A percentile compares a stretch with the other conserved stretches of the same genome.
Evolutionary conservation across 2,888 invertebrate species (phyloP).

Genomic region (Syritta pipiens): DNA sequence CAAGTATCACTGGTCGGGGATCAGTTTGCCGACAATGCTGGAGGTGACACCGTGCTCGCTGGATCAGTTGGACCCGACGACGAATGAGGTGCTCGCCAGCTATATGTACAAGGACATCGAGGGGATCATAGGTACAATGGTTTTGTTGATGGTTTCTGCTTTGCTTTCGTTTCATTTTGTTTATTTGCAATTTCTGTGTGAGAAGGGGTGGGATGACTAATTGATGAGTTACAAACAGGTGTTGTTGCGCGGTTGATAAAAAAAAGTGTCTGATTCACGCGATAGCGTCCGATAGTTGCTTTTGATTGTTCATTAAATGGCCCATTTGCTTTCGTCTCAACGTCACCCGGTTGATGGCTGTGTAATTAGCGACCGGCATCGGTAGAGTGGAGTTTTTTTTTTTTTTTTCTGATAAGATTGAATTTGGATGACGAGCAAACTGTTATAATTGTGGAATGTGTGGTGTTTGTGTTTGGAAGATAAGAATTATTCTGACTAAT

Average conservation of each 20-base stretch:
- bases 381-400: too few species aligned
- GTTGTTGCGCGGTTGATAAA: not conserved
- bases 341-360: too few species aligned
- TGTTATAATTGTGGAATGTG: not conserved
- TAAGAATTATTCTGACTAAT: not conserved
- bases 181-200: too few species aligned
- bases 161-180: conserved; percentile 45
- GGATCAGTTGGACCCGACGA: conserved; percentile 94
- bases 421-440: not conserved
- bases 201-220: conserved; percentile 8
- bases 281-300: not conserved
- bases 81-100: conserved; percentile 88
- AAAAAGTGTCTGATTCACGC: conserved; percentile 17
- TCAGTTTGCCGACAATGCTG: conserved; percentile 90
- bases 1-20: conserved; percentile 98
- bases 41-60: conserved; percentile 96
- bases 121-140: conserved; percentile 82
- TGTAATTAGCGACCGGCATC: too few species aligned
- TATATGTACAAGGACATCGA: conserved; percentile 93
- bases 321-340: not conserved
- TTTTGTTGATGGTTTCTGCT: conserved; percentile 32
- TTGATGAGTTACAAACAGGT: conserved; percentile 28
- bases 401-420: too few species aligned
- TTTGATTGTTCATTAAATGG: not conserved
- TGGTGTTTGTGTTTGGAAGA: too few species aligned